A percentile compares a stretch with the other conserved stretches of the same genome.
Conservation (phyloP, 2,113 vertebrate species). For the Trematocara stigmaticum region DNA sequence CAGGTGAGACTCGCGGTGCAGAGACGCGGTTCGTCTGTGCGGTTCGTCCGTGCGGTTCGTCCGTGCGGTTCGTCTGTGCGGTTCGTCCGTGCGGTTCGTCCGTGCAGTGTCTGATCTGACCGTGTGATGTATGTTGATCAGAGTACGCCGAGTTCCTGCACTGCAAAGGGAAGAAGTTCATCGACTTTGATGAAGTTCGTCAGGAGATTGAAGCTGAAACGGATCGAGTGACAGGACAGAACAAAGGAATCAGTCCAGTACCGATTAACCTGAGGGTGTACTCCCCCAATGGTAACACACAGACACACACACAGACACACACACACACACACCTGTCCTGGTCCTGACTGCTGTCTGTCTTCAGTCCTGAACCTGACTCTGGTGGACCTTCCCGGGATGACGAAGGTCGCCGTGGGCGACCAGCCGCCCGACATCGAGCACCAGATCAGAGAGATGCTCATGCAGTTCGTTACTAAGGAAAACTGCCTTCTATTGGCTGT, state of each 20-base stretch:
- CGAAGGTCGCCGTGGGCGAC: conserved; percentile 92
- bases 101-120: neutral
- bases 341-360: neutral
- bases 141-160: conserved; percentile 84
- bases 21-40: neutral
- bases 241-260: conserved; percentile 94
- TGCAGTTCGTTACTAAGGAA: conserved; percentile 97
- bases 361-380: conserved; percentile 91
- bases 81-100: neutral
- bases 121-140: neutral
- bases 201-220: conserved; percentile 94
- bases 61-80: too few relatives aligned
- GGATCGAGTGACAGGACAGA: conserved; percentile 87
- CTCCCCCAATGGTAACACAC: conserved; percentile 84
- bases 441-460: conserved; percentile 92
- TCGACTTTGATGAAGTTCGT: conserved; percentile 92
- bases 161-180: conserved; percentile 95
- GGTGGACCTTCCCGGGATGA: conserved; percentile 95
- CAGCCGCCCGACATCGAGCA: conserved; percentile 91
- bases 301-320: neutral
- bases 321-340: neutral
- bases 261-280: conserved; percentile 94
- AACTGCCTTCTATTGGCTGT: conserved; percentile 94
- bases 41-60: too few relatives aligned
- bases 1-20: conserved; percentile 73